Percentiles rank a stretch among this genome's conserved stretches.
phyloP scores from a whole-genome alignment of 2,888 invertebrate species.

The Junonia oenone region DNA sequence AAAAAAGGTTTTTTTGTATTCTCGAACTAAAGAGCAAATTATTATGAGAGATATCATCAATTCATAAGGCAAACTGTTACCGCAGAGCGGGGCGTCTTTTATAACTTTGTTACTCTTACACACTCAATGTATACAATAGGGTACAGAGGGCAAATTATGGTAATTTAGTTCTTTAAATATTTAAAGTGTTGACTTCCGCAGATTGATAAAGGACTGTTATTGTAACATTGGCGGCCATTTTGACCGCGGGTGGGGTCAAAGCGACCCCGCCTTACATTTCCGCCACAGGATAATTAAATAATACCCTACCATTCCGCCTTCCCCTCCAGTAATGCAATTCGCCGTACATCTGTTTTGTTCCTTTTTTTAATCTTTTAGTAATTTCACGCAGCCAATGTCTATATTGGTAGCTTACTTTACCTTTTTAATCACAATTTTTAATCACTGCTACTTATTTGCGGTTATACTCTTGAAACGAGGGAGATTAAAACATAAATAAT shows the following conservation, averaged over 20 bases:
- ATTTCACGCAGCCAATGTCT: conserved; percentile 13
- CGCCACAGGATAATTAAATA: conserved; percentile 74
- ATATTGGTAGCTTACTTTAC: not conserved
- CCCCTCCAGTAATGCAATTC: conserved; percentile 61
- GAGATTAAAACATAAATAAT: not conserved
- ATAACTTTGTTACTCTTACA: conserved; percentile 20
- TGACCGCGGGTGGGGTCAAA: conserved; percentile 74
- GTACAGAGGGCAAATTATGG: conserved; percentile 35
- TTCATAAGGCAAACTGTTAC: not conserved
- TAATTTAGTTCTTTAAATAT: conserved; percentile 40
- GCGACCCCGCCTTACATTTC: conserved; percentile 74
- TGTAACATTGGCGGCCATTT: conserved; percentile 72
- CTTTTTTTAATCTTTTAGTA: conserved; percentile 27
- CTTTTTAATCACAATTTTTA: not conserved
- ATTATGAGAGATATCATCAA: not conserved
- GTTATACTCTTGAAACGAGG: not conserved
- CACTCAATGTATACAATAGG: conserved; percentile 29
- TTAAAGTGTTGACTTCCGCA: conserved; percentile 51
- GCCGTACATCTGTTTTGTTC: conserved; percentile 42
- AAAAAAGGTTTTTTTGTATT: too few species aligned
- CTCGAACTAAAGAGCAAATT: not conserved
- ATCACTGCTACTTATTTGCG: not conserved
- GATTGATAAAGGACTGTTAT: conserved; percentile 60
- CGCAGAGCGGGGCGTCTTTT: not conserved
- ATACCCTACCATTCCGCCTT: conserved; percentile 65